Conservation (phyloP, 2,888 invertebrate genomes). For the Deroplatys truncata region DNA sequence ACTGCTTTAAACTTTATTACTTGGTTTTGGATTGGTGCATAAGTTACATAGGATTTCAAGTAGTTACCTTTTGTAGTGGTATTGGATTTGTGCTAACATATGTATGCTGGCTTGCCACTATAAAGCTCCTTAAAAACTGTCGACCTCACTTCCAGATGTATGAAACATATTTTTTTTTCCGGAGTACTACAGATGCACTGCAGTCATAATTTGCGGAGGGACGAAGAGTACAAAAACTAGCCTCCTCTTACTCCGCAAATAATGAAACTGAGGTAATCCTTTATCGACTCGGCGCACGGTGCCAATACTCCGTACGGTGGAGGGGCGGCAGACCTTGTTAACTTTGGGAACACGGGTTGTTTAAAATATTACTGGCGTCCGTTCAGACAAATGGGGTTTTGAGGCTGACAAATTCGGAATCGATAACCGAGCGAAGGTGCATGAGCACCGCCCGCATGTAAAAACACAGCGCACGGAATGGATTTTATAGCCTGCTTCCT, state of each 20-base stretch:
- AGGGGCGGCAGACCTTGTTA: background rate
- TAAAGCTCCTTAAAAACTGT: background rate
- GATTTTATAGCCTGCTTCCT: background rate
- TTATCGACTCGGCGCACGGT: background rate
- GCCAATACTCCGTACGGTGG: background rate
- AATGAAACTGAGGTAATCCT: background rate
- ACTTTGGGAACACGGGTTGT: background rate
- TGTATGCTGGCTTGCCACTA: background rate
- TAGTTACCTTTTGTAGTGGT: background rate
- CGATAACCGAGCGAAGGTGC: background rate
- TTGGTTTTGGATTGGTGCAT: background rate
- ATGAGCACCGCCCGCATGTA: background rate
- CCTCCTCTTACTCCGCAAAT: background rate
- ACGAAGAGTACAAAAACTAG: background rate
- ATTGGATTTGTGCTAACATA: background rate
- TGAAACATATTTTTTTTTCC: background rate
- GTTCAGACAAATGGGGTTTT: background rate
- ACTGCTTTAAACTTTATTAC: background rate
- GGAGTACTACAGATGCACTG: background rate
- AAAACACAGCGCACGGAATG: background rate
- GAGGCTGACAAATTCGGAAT: conserved; percentile 9
- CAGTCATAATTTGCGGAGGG: background rate
- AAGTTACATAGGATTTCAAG: background rate
- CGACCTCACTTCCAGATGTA: background rate
- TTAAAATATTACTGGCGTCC: background rate